Conservation (phyloP, 2,113 vertebrate genomes). For the Lepus europaeus region DNA sequence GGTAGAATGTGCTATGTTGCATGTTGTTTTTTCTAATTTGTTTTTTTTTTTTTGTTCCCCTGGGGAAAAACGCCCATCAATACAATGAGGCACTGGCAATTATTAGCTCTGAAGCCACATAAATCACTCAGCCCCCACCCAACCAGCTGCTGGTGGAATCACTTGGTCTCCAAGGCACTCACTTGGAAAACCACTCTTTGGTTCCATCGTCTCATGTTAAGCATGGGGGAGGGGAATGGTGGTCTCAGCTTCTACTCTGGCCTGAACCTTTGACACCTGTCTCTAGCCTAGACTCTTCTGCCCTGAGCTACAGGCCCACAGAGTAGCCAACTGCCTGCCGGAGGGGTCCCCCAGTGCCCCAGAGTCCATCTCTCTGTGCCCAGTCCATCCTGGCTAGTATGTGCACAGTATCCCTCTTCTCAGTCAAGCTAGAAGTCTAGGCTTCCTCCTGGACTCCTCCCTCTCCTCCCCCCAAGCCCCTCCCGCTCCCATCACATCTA, state of each 20-base stretch:
- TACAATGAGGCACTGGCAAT: slow-evolving; percentile 48
- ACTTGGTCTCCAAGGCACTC: neutral
- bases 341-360: neutral
- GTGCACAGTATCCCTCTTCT: neutral
- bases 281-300: neutral
- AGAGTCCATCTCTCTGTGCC: neutral
- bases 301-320: neutral
- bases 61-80: slow-evolving; percentile 18
- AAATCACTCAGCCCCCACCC: too few species aligned
- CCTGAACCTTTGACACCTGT: neutral
- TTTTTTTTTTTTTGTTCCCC: neutral
- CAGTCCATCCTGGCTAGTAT: neutral
- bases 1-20: neutral
- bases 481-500: neutral
- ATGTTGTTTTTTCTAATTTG: neutral
- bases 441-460: neutral
- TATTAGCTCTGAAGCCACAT: slow-evolving; percentile 50
- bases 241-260: neutral
- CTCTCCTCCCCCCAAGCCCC: neutral
- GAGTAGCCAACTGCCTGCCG: neutral
- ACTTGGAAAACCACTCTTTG: neutral
- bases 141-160: neutral
- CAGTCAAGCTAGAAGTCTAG: neutral
- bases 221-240: neutral
- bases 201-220: neutral